These are phyloP conservation scores for Zosterops japonicus DNA, from an alignment of 2,113 vertebrate genomes.

Conservation along the genomic window DNA sequence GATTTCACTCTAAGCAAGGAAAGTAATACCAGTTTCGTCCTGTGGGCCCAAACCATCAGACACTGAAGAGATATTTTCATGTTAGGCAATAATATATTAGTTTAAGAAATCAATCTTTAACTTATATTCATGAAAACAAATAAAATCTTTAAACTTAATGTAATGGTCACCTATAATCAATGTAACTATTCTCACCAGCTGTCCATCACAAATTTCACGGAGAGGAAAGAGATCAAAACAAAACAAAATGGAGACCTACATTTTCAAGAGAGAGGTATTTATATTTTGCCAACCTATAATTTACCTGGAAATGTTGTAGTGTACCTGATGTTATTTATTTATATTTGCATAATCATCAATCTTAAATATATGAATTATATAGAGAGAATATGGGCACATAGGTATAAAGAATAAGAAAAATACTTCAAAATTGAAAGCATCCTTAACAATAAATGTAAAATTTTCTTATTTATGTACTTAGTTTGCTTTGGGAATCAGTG, in stretches of 20 bases:
- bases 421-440: neutral
- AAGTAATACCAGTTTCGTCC: neutral
- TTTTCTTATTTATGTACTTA: neutral
- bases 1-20: neutral
- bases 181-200: neutral
- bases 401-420: neutral
- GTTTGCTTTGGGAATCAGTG: neutral
- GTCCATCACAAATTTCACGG: neutral
- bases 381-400: neutral
- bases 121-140: neutral
- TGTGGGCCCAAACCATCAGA: neutral
- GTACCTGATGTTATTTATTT: neutral
- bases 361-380: neutral
- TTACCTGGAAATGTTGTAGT: slow-evolving; percentile 18
- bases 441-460: neutral
- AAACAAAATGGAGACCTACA: neutral
- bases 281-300: slow-evolving; percentile 12
- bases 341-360: neutral
- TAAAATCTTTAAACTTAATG: neutral
- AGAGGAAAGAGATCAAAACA: neutral
- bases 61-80: neutral
- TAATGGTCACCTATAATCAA: neutral
- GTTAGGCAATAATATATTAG: neutral
- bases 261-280: slow-evolving; percentile 17
- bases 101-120: neutral